These are phyloP conservation scores for Pseudococcus longispinus DNA, from an alignment of 2,888 invertebrate species.

Conservation along the genomic window DNA sequence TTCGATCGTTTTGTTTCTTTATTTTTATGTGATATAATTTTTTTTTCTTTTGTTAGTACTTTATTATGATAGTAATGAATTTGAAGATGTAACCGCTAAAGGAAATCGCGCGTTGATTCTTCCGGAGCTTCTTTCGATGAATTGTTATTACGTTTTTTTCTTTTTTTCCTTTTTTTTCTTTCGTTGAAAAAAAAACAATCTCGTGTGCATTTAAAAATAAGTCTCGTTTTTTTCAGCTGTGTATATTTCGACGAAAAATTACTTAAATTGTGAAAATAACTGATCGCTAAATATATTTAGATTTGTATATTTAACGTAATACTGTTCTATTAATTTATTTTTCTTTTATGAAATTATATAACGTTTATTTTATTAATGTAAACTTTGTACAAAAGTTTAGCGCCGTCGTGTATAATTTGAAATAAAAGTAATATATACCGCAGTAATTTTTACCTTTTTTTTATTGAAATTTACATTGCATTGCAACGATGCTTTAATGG, in stretches of 20 bases:
- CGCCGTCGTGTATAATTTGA: slow-evolving; percentile 46
- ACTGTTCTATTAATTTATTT: slow-evolving; percentile 40
- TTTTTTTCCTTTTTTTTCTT: neutral
- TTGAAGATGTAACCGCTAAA: neutral
- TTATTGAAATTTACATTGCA: neutral
- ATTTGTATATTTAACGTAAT: slow-evolving; percentile 42
- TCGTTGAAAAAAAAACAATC: slow-evolving; percentile 31
- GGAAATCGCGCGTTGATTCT: slow-evolving; percentile 40
- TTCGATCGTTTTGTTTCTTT: slow-evolving; percentile 56
- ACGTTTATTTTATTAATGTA: slow-evolving; percentile 44
- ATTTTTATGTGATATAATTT: slow-evolving; percentile 55
- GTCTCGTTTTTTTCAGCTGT: slow-evolving; percentile 37
- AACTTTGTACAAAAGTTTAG: slow-evolving; percentile 46
- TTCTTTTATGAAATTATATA: slow-evolving; percentile 46
- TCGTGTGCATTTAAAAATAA: slow-evolving; percentile 36
- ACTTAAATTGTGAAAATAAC: slow-evolving; percentile 41
- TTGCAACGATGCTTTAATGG: too few relatives aligned
- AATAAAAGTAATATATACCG: slow-evolving; percentile 44
- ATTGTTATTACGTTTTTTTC: slow-evolving; percentile 6
- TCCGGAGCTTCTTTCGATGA: slow-evolving; percentile 19
- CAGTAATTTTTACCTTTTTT: neutral
- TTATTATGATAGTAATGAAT: slow-evolving; percentile 42
- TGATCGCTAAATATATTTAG: slow-evolving; percentile 48
- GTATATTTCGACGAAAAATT: slow-evolving; percentile 26
- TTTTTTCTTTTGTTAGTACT: slow-evolving; percentile 53